A percentile compares a stretch with the other conserved stretches of the same genome.
Evolutionary conservation across 2,113 vertebrate species (phyloP).

Genomic region (Psammodynastes pulverulentus): DNA sequence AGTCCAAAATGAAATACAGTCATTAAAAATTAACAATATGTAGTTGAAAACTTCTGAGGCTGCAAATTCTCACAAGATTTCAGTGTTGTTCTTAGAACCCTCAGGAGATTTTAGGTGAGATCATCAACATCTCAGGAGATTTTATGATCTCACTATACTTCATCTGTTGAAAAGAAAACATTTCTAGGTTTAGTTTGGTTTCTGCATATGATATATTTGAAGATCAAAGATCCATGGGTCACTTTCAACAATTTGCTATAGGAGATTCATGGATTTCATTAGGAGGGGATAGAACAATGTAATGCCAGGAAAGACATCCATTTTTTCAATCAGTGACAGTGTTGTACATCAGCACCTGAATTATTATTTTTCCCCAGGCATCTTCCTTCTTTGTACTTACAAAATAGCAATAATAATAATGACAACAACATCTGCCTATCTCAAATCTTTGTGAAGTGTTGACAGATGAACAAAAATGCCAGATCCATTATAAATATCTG

Average conservation of each 20-base stretch:
- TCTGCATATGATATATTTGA: neutral
- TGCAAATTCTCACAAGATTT: neutral
- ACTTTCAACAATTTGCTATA: neutral
- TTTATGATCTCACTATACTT: neutral
- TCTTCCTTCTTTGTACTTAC: neutral
- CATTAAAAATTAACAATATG: neutral
- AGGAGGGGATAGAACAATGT: neutral
- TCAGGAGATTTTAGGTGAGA: neutral
- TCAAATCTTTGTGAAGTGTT: neutral
- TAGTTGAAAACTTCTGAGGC: neutral
- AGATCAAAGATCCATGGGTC: neutral
- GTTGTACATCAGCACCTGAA: neutral
- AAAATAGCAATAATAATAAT: neutral
- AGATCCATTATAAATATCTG: neutral
- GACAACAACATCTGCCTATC: neutral
- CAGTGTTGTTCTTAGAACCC: neutral
- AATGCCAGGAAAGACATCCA: neutral
- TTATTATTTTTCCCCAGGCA: neutral
- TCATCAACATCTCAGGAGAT: neutral
- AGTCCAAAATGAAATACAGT: neutral
- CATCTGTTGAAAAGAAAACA: neutral
- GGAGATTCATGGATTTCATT: neutral
- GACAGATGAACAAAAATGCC: neutral
- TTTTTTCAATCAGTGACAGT: neutral
- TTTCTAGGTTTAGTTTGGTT: neutral